These are phyloP conservation scores for Lophotis ruficrista DNA, from an alignment of 2,113 vertebrate species.

Conservation along the genomic window DNA sequence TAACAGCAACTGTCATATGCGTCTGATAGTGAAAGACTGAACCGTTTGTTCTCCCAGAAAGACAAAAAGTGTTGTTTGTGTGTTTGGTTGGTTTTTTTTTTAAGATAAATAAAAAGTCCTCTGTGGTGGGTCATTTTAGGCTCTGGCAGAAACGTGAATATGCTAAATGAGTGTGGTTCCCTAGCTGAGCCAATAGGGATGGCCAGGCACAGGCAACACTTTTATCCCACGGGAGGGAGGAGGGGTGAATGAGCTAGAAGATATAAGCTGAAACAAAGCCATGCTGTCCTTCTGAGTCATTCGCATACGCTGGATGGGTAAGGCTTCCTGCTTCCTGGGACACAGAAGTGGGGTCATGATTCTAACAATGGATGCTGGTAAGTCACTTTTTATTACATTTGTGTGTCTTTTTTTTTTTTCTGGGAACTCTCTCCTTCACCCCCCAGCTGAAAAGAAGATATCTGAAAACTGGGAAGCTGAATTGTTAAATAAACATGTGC, in stretches of 20 bases:
- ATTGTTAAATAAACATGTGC: not conserved
- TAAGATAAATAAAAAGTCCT: not conserved
- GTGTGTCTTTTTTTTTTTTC: not conserved
- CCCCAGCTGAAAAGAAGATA: not conserved
- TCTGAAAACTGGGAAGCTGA: not conserved
- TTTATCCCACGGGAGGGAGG: slow-evolving; percentile 61
- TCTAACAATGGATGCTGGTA: slow-evolving; percentile 71
- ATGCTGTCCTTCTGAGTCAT: slow-evolving; percentile 66
- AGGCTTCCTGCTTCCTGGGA: slow-evolving; percentile 64
- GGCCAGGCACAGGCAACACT: slow-evolving; percentile 45
- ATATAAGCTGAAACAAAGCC: slow-evolving; percentile 75
- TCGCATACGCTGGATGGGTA: slow-evolving; percentile 63
- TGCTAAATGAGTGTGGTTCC: slow-evolving; percentile 38
- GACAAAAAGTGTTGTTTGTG: not conserved
- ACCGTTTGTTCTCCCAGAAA: not conserved
- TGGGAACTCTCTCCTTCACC: not conserved
- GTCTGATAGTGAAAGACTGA: not conserved
- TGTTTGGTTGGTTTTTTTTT: not conserved
- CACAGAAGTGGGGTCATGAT: slow-evolving; percentile 67
- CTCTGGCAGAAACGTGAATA: slow-evolving; percentile 46
- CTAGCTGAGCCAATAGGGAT: slow-evolving; percentile 63
- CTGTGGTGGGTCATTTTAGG: slow-evolving; percentile 33
- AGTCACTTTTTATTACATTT: slow-evolving; percentile 27
- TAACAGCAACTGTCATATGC: not conserved
- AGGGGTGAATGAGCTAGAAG: slow-evolving; percentile 61